Conservation (phyloP, 2,797 vertebrate genomes). For the Phalloptychus januarius region DNA sequence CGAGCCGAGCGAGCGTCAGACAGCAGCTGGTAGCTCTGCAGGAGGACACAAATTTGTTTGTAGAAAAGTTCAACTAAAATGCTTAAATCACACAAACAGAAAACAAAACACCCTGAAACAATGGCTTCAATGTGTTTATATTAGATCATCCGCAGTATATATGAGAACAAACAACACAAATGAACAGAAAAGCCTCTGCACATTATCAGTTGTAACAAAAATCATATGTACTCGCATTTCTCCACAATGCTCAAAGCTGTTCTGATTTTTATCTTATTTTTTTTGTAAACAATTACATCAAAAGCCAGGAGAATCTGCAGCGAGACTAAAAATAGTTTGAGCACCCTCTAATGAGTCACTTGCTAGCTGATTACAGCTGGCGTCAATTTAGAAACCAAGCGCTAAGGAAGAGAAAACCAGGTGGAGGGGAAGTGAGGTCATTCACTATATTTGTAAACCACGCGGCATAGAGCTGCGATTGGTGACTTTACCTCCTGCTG, state of each 20-base stretch:
- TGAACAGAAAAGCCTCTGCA: neutral
- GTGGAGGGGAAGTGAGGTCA: conserved; percentile 12
- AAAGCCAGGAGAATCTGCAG: conserved; percentile 50
- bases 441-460: conserved; percentile 23
- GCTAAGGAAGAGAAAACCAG: conserved; percentile 29
- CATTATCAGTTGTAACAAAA: conserved; percentile 18
- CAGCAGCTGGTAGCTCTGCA: conserved; percentile 92
- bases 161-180: neutral
- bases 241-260: neutral
- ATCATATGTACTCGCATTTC: neutral
- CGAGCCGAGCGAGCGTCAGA: conserved; percentile 93
- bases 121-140: conserved; percentile 12
- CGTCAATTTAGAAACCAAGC: conserved; percentile 39
- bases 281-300: conserved; percentile 11
- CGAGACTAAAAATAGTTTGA: conserved; percentile 68
- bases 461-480: neutral
- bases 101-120: neutral
- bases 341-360: conserved; percentile 64
- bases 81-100: neutral
- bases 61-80: neutral
- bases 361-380: conserved; percentile 61
- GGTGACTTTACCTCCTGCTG: conserved; percentile 89
- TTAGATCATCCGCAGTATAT: conserved; percentile 6
- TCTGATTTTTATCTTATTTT: no score
- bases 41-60: conserved; percentile 5